phyloP scores from a whole-genome alignment of 2,888 invertebrate species.

The Sisyra nigra region DNA sequence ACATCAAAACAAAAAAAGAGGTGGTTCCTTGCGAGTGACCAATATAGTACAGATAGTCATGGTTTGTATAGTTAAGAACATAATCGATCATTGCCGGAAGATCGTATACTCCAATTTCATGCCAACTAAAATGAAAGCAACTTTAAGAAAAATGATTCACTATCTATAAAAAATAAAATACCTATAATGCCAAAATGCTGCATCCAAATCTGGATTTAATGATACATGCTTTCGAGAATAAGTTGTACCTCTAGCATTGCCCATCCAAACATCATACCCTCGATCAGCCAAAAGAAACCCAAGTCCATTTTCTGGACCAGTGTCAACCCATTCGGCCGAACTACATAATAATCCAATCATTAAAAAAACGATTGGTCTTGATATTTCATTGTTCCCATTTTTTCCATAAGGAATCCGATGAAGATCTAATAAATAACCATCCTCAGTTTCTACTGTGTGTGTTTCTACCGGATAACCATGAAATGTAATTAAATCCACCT shows the following conservation, averaged over 20 bases:
- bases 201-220: slow-evolving; percentile 24
- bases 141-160: not conserved
- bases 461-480: slow-evolving; percentile 28
- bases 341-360: slow-evolving; percentile 20
- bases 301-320: slow-evolving; percentile 49
- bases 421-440: slow-evolving; percentile 36
- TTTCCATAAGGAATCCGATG: slow-evolving; percentile 35
- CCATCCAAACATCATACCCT: slow-evolving; percentile 38
- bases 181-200: slow-evolving; percentile 42
- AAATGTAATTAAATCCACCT: slow-evolving; percentile 25
- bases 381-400: slow-evolving; percentile 15
- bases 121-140: slow-evolving; percentile 42
- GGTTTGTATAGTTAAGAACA: slow-evolving; percentile 38
- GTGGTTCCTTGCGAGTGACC: slow-evolving; percentile 73
- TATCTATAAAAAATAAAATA: slow-evolving; percentile 14
- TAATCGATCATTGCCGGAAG: slow-evolving; percentile 69
- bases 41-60: slow-evolving; percentile 48
- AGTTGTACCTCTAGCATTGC: slow-evolving; percentile 41
- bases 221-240: slow-evolving; percentile 34
- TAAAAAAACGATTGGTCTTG: not conserved
- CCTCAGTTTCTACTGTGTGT: slow-evolving; percentile 28
- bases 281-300: slow-evolving; percentile 31
- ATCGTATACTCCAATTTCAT: slow-evolving; percentile 66
- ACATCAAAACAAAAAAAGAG: slow-evolving; percentile 46
- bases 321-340: slow-evolving; percentile 52